Evolutionary conservation across 2,113 vertebrate species (phyloP), one percentile per base, ranked within the genome.

Genomic region (Sander vitreus): DNA sequence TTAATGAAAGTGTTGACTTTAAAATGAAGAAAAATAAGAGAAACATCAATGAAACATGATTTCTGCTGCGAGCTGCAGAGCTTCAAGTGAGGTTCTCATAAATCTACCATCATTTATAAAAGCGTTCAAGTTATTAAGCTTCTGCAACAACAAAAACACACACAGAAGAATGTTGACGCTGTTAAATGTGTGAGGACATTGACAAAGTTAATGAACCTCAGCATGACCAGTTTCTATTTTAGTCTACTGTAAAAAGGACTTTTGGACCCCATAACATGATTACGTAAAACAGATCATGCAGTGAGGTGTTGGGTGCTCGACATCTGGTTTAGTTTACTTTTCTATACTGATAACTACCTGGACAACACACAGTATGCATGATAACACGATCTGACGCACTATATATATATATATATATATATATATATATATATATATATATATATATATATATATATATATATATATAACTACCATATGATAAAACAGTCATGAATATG

Each of bases 311-410:
- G 8, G 4, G 8, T 33, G n/a, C 7, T n/a, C 43, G 18, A 14
- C 54, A 47, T 39, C 57, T 80, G 47, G 25, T 55, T 77, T 50
- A 15, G 57, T 78, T 70, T 39, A 45, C 43, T 57, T 51, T 75
- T 75, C 53, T n/a, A 33, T 55, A n/a, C 47, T 27, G 11, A 58
- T 72, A 30, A 64, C 57, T 11, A 27, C 60, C 65, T 72, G 54
- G 30, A 67, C 7, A 21, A 75, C 19, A 21, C 10, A 43, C 1
- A 16, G 47, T 10, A 6, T 73, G 16, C 45, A 73, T 1, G 9
- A 64, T n/a, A 43, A 43, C 54, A 63, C 33, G 10, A 2, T 6
- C 33, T 36, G 54, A 71, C 1, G 3, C 69, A n/a, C 48, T 2
- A n/a, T n/a, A n/a, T n/a, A n/a, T n/a, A n/a, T n/a, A n/a, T n/a